Evolutionary conservation across 1,140 invertebrate species (phyloP), one percentile per base, ranked within the genome.

Genomic region (Idris sp.): DNA sequence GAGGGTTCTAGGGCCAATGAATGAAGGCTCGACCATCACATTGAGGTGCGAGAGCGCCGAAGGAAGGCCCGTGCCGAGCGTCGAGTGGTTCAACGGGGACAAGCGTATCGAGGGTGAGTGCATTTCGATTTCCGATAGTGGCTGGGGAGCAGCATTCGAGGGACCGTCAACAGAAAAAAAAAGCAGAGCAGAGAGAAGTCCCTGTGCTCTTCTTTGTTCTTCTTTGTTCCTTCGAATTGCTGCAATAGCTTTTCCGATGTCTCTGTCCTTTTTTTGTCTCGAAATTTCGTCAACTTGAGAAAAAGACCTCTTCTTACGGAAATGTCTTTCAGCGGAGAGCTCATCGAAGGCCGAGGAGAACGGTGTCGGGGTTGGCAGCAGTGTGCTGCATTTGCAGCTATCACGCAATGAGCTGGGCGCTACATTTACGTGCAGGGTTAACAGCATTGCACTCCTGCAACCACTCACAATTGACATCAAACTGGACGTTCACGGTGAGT

Each of bases 401-500:
- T 91, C 92, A 13, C 90, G 95, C 19, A 91, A 91, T 25, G 95
- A 97, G 88, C 86, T 97, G 64, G 91, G 90, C 0, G 90, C 92
- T 7, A 90, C 90, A 56, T 92, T 95, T 78, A 92, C 92, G 79
- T 97, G 96, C 86, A 90, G 90, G 78, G 92, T 93, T 4, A 90
- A 91, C 61, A 90, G 91, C 56, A 95, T 90, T 13, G 93, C 94
- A 1, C 88, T 96, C 18, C 88, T 90, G 15, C 86, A 89, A 43
- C 91, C 92, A n/a, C 89, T 94, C 33, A 89, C 89, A 28, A 82
- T 87, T 69, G 90, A 90, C 80, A 89, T 96, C 38, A 89, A 91
- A 65, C 87, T 95, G 14, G 93, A 96, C 83, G 91, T 97, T 43
- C 91, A 95, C 88, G 95, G 95, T 97, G 86, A 91, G 91, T 87